Evolutionary conservation across 2,888 invertebrate species (phyloP).

Genomic region (Spicauda simplicius): DNA sequence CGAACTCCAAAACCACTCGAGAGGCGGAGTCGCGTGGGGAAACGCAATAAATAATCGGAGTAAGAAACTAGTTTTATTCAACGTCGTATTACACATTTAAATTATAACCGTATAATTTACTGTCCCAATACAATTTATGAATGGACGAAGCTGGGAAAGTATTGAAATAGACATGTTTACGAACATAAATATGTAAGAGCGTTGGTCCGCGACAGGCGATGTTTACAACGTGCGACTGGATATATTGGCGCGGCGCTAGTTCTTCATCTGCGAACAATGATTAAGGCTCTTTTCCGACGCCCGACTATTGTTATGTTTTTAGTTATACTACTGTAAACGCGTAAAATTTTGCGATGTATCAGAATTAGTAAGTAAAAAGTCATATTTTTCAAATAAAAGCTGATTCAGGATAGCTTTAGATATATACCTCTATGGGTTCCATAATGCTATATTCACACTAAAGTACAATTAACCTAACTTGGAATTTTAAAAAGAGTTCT

Average conservation of each 20-base stretch:
- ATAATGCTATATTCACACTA: no score
- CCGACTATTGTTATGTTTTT: not conserved
- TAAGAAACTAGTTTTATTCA: constrained; percentile 12
- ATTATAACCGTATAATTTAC: constrained; percentile 42
- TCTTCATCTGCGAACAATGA: constrained; percentile 24
- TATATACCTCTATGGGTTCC: no score
- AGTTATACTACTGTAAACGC: not conserved
- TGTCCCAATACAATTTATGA: constrained; percentile 39
- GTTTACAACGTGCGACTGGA: constrained; percentile 47
- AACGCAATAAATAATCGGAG: not conserved
- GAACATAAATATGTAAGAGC: constrained; percentile 42
- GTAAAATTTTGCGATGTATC: not conserved
- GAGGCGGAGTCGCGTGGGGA: no score
- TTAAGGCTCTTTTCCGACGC: not conserved
- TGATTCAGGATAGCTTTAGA: no score
- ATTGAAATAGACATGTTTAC: constrained; percentile 42
- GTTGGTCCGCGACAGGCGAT: constrained; percentile 50
- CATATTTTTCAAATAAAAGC: no score
- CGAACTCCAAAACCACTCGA: no score
- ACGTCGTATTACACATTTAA: constrained; percentile 48
- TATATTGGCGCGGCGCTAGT: constrained; percentile 42
- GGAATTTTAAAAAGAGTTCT: no score
- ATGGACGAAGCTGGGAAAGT: constrained; percentile 42
- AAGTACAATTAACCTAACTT: no score
- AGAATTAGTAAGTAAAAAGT: no score